phyloP scores from a whole-genome alignment of 2,113 vertebrate species.

The Ammodytes marinus region DNA sequence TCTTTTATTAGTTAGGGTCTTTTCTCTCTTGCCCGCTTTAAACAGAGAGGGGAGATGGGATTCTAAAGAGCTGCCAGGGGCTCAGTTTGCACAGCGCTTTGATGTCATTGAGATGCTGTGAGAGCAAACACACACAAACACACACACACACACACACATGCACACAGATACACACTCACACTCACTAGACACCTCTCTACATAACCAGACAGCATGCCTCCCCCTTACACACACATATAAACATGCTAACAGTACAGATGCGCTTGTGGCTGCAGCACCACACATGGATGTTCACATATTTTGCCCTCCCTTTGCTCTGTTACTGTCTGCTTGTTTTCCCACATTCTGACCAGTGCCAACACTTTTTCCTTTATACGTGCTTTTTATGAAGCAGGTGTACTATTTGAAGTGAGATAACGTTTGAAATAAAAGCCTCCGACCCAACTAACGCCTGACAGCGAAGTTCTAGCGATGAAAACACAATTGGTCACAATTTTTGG shows the following conservation, averaged over 20 bases:
- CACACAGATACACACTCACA: slow-evolving; percentile 39
- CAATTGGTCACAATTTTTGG: slow-evolving; percentile 14
- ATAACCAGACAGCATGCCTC: slow-evolving; percentile 62
- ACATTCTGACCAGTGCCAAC: slow-evolving; percentile 40
- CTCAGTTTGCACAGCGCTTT: slow-evolving; percentile 84
- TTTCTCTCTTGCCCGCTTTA: slow-evolving; percentile 76
- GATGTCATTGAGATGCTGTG: slow-evolving; percentile 83
- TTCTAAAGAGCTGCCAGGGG: slow-evolving; percentile 83
- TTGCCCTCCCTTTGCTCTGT: slow-evolving; percentile 13
- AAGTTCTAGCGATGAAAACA: slow-evolving; percentile 22
- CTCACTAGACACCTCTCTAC: slow-evolving; percentile 70
- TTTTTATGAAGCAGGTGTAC: neutral
- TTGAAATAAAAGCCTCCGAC: neutral
- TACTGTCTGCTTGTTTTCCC: slow-evolving; percentile 20
- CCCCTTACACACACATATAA: slow-evolving; percentile 46
- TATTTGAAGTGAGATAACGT: neutral
- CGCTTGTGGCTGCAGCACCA: slow-evolving; percentile 50
- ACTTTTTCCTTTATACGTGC: slow-evolving; percentile 9
- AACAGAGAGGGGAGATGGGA: slow-evolving; percentile 80
- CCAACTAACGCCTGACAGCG: slow-evolving; percentile 11
- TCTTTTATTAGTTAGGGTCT: slow-evolving; percentile 80
- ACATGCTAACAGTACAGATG: slow-evolving; percentile 47
- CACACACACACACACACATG: slow-evolving; percentile 33
- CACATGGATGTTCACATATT: slow-evolving; percentile 44
- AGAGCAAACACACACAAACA: slow-evolving; percentile 74